Evolutionary conservation across 2,888 invertebrate genomes (phyloP).

Genomic region (Drosophila testacea): DNA sequence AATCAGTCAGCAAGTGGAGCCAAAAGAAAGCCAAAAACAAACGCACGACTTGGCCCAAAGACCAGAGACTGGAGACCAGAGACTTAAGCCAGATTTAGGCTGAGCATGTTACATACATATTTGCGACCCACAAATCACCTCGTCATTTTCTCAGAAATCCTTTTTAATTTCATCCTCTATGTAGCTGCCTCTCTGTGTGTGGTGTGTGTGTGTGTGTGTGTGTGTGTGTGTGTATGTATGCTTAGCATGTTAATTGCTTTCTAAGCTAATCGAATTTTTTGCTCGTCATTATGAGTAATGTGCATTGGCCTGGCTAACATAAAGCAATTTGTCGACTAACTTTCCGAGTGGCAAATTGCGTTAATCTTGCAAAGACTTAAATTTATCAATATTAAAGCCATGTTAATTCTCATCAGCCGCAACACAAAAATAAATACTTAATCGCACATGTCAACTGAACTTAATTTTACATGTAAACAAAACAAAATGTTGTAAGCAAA

Average conservation of each 20-base stretch:
- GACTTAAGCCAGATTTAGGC: slow-evolving; percentile 73
- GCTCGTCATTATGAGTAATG: slow-evolving; percentile 79
- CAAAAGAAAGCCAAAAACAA: slow-evolving; percentile 44
- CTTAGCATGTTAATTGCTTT: slow-evolving; percentile 78
- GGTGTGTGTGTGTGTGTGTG: slow-evolving; percentile 14
- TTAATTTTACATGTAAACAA: slow-evolving; percentile 68
- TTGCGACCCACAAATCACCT: slow-evolving; percentile 46
- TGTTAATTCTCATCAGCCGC: slow-evolving; percentile 40
- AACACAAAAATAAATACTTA: slow-evolving; percentile 47
- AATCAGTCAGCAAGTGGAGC: slow-evolving; percentile 73
- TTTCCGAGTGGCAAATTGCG: slow-evolving; percentile 68
- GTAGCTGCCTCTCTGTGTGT: slow-evolving; percentile 9
- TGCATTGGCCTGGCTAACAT: slow-evolving; percentile 49
- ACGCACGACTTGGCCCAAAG: slow-evolving; percentile 39
- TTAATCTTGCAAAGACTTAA: slow-evolving; percentile 56
- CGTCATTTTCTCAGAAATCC: slow-evolving; percentile 64
- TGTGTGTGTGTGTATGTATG: slow-evolving; percentile 33
- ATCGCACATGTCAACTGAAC: slow-evolving; percentile 72
- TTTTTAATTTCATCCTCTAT: slow-evolving; percentile 50
- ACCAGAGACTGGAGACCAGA: slow-evolving; percentile 15
- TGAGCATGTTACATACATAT: slow-evolving; percentile 50
- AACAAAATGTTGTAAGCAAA: slow-evolving; percentile 54
- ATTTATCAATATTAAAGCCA: slow-evolving; percentile 53
- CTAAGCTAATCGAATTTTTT: slow-evolving; percentile 77
- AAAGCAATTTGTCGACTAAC: slow-evolving; percentile 74